phyloP scores from a whole-genome alignment of 1,140 invertebrate species.

The Leucophenga varia region DNA sequence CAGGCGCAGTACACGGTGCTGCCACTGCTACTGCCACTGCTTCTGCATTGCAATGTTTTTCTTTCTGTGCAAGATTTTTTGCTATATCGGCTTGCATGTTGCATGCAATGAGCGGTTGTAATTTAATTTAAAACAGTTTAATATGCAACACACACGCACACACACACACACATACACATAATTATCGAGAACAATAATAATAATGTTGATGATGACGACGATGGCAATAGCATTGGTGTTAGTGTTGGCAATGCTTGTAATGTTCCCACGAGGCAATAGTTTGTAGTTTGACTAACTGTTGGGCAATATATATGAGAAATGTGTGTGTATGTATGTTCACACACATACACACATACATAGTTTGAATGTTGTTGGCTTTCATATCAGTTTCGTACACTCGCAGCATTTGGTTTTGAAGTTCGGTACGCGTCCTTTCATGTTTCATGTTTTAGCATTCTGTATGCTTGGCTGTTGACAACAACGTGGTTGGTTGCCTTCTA shows the following conservation, averaged over 20 bases:
- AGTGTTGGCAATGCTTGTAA: constrained; percentile 14
- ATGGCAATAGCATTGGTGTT: constrained; percentile 17
- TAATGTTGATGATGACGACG: constrained; percentile 22
- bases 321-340: no score
- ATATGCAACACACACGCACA: constrained; percentile 37
- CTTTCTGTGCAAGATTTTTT: background rate
- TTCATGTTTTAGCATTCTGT: background rate
- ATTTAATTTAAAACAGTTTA: constrained; percentile 54
- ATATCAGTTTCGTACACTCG: background rate
- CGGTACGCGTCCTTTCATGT: no score
- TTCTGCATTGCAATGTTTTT: constrained; percentile 1
- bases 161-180: constrained; percentile 4
- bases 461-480: background rate
- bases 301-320: no score
- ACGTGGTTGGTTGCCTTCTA: constrained; percentile 8
- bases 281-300: no score
- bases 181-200: no score
- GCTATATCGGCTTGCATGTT: constrained; percentile 18
- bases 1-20: background rate
- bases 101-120: constrained; percentile 18
- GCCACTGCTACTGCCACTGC: constrained; percentile 10
- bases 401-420: no score
- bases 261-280: constrained; percentile 8
- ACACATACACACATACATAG: no score
- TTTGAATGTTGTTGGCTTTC: no score